Evolutionary conservation across 2,888 invertebrate genomes (phyloP).

Genomic region (Hydriomena furcata): DNA sequence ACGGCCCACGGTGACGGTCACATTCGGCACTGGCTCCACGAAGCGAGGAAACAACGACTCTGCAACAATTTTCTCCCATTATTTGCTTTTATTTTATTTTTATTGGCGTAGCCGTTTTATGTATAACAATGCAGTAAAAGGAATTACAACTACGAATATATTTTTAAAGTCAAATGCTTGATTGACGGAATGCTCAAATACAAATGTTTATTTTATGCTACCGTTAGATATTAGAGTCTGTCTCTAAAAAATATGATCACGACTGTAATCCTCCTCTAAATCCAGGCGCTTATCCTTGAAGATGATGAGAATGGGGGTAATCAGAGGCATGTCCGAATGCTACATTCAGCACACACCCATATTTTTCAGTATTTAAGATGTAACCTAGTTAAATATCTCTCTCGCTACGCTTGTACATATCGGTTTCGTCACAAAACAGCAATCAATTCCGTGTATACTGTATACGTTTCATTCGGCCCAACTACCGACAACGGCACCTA

Average conservation of each 20-base stretch:
- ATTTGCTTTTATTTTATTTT: slow-evolving; percentile 15
- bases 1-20: slow-evolving; percentile 93
- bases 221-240: no score
- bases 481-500: slow-evolving; percentile 27
- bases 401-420: slow-evolving; percentile 8
- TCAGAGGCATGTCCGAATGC: no score
- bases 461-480: slow-evolving; percentile 28
- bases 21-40: slow-evolving; percentile 94
- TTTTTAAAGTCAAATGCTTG: no score
- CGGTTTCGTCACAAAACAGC: slow-evolving; percentile 23
- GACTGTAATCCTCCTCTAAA: no score
- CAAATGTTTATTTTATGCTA: no score
- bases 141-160: no score
- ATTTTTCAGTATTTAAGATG: neutral
- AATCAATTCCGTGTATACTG: slow-evolving; percentile 26
- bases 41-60: slow-evolving; percentile 88
- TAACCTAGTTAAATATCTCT: neutral
- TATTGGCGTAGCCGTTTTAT: slow-evolving; percentile 6
- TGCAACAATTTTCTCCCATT: slow-evolving; percentile 54
- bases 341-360: no score
- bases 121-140: no score
- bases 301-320: no score
- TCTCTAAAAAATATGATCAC: no score
- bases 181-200: no score
- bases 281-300: no score